Base-by-base conservation (phyloP, 2,113 vertebrate species). In the Hassar affinis region DNA sequence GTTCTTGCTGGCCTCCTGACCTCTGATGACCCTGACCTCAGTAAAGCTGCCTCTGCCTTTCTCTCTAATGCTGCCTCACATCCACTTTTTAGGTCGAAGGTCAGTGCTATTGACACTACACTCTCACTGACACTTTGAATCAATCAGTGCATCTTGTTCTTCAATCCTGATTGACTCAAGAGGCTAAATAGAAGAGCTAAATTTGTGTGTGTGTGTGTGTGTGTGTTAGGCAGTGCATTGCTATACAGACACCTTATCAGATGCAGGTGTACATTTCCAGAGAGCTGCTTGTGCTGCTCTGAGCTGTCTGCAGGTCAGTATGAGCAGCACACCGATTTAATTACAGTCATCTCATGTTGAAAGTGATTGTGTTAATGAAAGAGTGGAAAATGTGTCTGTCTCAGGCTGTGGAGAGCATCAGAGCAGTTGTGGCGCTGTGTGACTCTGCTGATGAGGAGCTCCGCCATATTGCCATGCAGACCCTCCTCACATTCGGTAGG, bases 331-430 rank as follows among this genome's bases (percentile, higher is more conserved):
- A 25, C 47, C 75, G 75, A 38, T 86, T 20, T 56, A 20, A 75
- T 33, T 54, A 69, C 47, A 47, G 69, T 11, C 42, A 6, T 25
- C 25, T 45, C 35, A 52, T 56, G 33, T 51, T 49, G 22, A 22
- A 74, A 35, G 56, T 6, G 51, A n/a, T 30, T 45, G 80, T 75
- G 38, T 74, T 22, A 54, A 22, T 38, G 35, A 35, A 30, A 9
- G 66, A 1, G 56, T 54, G 14, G 5, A 33, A 56, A 14, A 54
- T 17, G 35, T 74, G 8, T 78, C 38, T 77, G 17, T 86, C 8
- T 57, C 78, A 99, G 98, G 97, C 97, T 57, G 94, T 93, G 0
- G 97, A 99, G 88, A 97, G 97, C 86, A 96, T 98, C 88, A 94
- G 93, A 88, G 96, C 96, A 51, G 93, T 99, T 66, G 93, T 95